Base-by-base conservation (phyloP, 2,113 vertebrate species). In the Polypterus senegalus region DNA sequence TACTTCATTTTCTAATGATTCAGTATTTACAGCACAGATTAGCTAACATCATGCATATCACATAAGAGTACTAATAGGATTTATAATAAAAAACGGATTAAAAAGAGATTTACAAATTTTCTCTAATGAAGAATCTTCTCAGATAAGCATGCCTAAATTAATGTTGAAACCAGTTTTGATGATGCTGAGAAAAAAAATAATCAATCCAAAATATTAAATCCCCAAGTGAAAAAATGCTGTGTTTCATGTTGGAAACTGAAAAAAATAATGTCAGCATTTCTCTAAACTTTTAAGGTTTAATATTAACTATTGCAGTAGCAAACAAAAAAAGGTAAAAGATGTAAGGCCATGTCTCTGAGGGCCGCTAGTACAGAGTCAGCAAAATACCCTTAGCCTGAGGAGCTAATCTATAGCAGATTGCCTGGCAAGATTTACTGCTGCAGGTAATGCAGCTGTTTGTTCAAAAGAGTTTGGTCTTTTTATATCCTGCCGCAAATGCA, bases 381-480 rank as follows among this genome's bases (percentile, higher is more conserved):
- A 80, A 77, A 76, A 78, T 73, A 64, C 61, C 74, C 67, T 74
- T 75, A 68, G 71, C 74, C 73, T 67, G 71, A 78, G 77, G 78
- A 83, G 65, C 59, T 58, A 59, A 59, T 79, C 66, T 79, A 73
- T 73, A 77, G 70, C 75, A 82, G 76, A 80, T 75, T 83, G 79
- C 76, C 71, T 72, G 69, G 69, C 72, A 82, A 86, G 78, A 87
- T 82, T 80, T 82, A 82, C 73, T 73, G 79, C 77, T 79, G 68
- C 68, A 73, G 76, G 73, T 78, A 75, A 66, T 73, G 66, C 76
- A 83, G 76, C 76, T 79, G 77, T 77, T 78, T 70, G 70, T 83
- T 81, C 76, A 76, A 77, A 79, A 71, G 76, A 69, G 76, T 80
- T 71, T 78, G 64, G 77, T 83, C 69, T 82, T 81, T 81, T 82